Conservation (phyloP, 2,113 vertebrate species). For the Lamprotornis superbus region DNA sequence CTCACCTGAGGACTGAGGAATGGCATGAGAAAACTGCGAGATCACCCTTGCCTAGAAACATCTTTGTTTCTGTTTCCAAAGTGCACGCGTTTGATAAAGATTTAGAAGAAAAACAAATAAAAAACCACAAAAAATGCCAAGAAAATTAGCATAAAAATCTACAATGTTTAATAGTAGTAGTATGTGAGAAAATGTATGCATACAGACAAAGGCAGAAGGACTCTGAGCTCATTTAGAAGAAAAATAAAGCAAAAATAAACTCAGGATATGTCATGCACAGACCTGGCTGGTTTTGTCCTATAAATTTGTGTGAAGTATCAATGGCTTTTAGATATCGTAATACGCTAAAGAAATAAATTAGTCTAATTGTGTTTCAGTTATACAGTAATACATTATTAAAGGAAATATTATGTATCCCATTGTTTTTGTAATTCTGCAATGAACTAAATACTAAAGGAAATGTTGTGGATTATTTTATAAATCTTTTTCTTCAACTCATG, state of each 20-base stretch:
- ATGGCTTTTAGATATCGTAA: background rate
- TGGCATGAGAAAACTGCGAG: background rate
- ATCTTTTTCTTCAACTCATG: background rate
- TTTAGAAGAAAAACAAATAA: background rate
- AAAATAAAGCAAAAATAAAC: background rate
- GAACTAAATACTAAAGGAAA: background rate
- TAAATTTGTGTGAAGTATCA: background rate
- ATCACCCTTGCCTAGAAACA: background rate
- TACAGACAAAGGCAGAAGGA: background rate
- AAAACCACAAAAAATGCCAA: background rate
- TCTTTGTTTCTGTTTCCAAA: background rate
- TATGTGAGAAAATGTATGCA: background rate
- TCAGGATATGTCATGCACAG: background rate
- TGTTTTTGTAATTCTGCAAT: background rate
- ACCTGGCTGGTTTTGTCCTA: background rate
- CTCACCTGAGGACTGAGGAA: background rate
- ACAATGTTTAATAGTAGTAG: background rate
- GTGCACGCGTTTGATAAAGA: background rate
- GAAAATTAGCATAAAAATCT: background rate
- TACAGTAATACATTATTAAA: background rate
- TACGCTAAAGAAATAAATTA: background rate
- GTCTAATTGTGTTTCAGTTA: background rate
- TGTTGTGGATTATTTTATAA: background rate
- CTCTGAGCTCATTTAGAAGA: background rate
- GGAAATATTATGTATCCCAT: background rate